Percentiles rank a stretch among this genome's conserved stretches.
These are phyloP conservation scores for Lingula anatina DNA, from an alignment of 2,888 invertebrate species.

Conservation along the genomic window DNA sequence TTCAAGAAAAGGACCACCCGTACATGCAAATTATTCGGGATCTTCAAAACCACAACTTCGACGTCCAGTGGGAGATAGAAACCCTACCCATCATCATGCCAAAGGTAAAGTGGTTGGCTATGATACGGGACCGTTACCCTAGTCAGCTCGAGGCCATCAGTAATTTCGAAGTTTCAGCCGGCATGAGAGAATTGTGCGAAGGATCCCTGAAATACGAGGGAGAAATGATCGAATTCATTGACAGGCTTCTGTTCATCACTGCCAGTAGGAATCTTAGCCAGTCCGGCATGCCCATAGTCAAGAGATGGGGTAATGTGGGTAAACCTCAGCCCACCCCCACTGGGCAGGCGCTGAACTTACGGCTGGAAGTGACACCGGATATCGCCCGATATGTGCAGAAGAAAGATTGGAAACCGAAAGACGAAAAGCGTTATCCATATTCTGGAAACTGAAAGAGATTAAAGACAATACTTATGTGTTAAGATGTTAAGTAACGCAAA, in stretches of 20 bases:
- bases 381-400: slow-evolving; percentile 6
- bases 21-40: slow-evolving; percentile 39
- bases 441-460: too few species aligned
- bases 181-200: slow-evolving; percentile 43
- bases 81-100: slow-evolving; percentile 35
- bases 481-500: too few species aligned
- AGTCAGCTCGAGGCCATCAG: slow-evolving; percentile 40
- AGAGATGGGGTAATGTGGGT: slow-evolving; percentile 18
- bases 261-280: slow-evolving; percentile 22
- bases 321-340: slow-evolving; percentile 14
- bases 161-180: slow-evolving; percentile 31
- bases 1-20: slow-evolving; percentile 34
- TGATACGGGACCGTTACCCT: slow-evolving; percentile 40
- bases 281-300: slow-evolving; percentile 21
- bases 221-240: slow-evolving; percentile 39
- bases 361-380: slow-evolving; percentile 24
- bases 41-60: slow-evolving; percentile 26
- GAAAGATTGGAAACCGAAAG: too few species aligned
- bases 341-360: slow-evolving; percentile 18
- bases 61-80: slow-evolving; percentile 46
- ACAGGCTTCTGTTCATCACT: slow-evolving; percentile 41
- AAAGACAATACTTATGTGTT: too few species aligned
- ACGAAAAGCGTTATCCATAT: too few species aligned
- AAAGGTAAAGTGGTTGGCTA: slow-evolving; percentile 40
- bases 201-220: slow-evolving; percentile 45